Evolutionary conservation across 1,140 invertebrate genomes (phyloP), one percentile per base, ranked within the genome.

Genomic region (Scylla paramamosain): DNA sequence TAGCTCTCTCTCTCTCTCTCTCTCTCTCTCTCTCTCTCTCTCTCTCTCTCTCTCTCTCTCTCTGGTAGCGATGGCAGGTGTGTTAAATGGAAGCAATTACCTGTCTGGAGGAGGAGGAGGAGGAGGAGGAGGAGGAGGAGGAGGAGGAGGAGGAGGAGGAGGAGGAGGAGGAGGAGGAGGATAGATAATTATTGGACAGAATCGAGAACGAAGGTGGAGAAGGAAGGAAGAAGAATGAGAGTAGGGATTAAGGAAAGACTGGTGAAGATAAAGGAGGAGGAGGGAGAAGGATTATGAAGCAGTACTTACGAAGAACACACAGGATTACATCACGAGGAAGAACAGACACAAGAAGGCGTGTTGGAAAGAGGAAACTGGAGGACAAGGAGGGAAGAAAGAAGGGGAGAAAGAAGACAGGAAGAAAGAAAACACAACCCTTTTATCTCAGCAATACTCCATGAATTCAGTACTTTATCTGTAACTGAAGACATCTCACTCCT

Each of bases 11-110:
- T 48, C 39, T 48, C 89, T 91, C 46, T 91, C 46, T 52, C 46
- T n/a, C n/a, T 48, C 90, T 52, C 39, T 48, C 32, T 31, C 31
- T 32, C 29, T 91, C 31, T 91, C 90, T 46, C 32, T 52, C 59
- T 31, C n/a, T 67, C 91, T 92, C 59, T 77, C 59, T 67, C 91
- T 31, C 59, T 59, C 91, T 67, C 46, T 59, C 45, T 39, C 31
- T 46, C 39, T 46, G 45, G 25, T 90, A 90, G 20, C 88, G 28
- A 90, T 52, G 88, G 88, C 20, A n/a, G 67, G 67, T 25, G 67
- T 77, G 67, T 77, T 77, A 77, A 77, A 77, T 77, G 67, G 67
- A n/a, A 77, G 67, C 86, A 88, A 88, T 45, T 88, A 88, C n/a
- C 45, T 88, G 29, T 39, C 31, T 0, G 31, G 86, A n/a, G 45